Base-by-base conservation (phyloP, 2,888 invertebrate genomes). In the Lepidocyrtinus sp. region DNA sequence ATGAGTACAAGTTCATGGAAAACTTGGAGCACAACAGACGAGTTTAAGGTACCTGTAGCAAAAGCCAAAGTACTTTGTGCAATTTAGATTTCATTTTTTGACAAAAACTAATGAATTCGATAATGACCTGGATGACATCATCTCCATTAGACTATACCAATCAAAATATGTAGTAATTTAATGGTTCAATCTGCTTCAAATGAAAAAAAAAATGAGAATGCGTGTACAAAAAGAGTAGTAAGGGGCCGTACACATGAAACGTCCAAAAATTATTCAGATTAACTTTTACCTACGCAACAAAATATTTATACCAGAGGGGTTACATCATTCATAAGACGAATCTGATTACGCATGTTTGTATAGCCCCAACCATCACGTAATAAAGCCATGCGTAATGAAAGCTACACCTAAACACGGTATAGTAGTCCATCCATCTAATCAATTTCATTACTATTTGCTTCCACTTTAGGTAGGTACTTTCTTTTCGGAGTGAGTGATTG, bases 91-190 rank as follows among this genome's bases (percentile, higher is more conserved):
- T 19, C 21, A 21, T 59, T 21, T 22, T 21, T 59, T 59, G 59
- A 59, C 22, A 59, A 59, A 59, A 12, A 1, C 2, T 59, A 59
- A 59, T 59, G 3, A 59, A 59, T 59, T 59, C 59, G 22, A 59
- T 59, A 59, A 59, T 59, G 59, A 21, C 59, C 59, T 59, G 59
- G 22, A 59, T 59, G 59, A 59, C 59, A 59, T 59, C 59, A 59
- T 59, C 55, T 3, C n/a, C 55, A 55, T 55, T 55, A n/a, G n/a
- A n/a, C n/a, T n/a, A n/a, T n/a, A n/a, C n/a, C n/a, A n/a, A n/a
- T n/a, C n/a, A n/a, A n/a, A n/a, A n/a, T 55, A 59, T 12, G 59
- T 59, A 21, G 59, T 59, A 59, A 59, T 21, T 59, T 59, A 59
- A 59, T 59, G 22, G 19, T 21, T 59, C 22, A 21, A 59, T 59